Evolutionary conservation across 2,888 invertebrate species (phyloP).

Genomic region (Eupithecia centaureata): DNA sequence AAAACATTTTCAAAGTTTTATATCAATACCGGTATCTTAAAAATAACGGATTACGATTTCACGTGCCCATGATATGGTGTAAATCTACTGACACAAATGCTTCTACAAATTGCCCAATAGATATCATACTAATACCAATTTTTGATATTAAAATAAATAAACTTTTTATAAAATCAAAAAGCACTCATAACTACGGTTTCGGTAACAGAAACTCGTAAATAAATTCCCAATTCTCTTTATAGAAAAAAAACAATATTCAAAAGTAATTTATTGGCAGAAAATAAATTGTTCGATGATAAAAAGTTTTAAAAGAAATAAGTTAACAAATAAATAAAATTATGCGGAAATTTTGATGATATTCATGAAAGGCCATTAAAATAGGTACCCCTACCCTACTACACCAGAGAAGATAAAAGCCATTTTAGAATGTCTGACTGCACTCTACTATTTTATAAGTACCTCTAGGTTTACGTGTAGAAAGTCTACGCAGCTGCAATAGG

Average conservation of each 20-base stretch:
- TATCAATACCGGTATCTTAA: background rate
- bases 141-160: too few species aligned
- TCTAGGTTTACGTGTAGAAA: constrained; percentile 34
- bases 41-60: background rate
- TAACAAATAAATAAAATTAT: too few species aligned
- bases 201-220: too few species aligned
- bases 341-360: too few species aligned
- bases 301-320: too few species aligned
- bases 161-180: too few species aligned
- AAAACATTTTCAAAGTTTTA: too few species aligned
- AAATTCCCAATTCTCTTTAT: too few species aligned
- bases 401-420: background rate
- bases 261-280: too few species aligned
- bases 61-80: background rate
- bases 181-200: too few species aligned
- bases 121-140: background rate
- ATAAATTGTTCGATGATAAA: background rate
- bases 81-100: background rate
- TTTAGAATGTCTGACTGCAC: background rate
- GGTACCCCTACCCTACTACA: background rate
- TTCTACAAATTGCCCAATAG: background rate
- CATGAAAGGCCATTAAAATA: background rate
- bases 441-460: background rate
- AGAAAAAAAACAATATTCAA: too few species aligned
- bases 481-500: constrained; percentile 60